Evolutionary conservation across 2,113 vertebrate species (phyloP).

Genomic region (Zosterops japonicus): DNA sequence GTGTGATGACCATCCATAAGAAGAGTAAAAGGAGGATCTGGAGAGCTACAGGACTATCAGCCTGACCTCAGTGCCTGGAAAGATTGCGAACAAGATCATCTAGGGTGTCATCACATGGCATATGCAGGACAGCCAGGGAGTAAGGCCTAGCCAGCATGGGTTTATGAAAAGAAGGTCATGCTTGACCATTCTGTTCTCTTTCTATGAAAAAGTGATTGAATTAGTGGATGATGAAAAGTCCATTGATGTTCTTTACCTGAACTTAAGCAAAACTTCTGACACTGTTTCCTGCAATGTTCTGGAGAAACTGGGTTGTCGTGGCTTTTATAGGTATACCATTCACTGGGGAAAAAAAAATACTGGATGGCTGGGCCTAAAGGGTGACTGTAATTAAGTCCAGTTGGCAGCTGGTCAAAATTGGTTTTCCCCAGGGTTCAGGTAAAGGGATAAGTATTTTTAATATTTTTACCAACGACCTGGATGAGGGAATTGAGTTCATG

Average conservation of each 20-base stretch:
- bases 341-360: not conserved
- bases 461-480: not conserved
- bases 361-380: too few relatives aligned
- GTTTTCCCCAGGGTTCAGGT: accelerated
- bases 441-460: not conserved
- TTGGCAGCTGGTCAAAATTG: not conserved
- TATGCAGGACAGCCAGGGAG: not conserved
- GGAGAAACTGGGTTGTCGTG: not conserved
- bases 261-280: not conserved
- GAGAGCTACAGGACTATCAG: not conserved
- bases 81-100: not conserved
- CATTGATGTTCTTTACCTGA: not conserved
- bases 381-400: not conserved
- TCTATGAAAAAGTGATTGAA: not conserved
- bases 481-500: not conserved
- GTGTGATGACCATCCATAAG: too few relatives aligned
- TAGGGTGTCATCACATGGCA: too few relatives aligned
- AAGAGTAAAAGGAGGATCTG: not conserved
- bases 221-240: not conserved
- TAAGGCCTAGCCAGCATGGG: too few relatives aligned
- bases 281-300: not conserved
- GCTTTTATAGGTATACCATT: not conserved
- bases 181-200: not conserved
- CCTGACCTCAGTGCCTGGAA: not conserved
- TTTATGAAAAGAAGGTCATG: not conserved